Evolutionary conservation across 2,888 invertebrate species (phyloP).

Genomic region (Drosophila rellima): DNA sequence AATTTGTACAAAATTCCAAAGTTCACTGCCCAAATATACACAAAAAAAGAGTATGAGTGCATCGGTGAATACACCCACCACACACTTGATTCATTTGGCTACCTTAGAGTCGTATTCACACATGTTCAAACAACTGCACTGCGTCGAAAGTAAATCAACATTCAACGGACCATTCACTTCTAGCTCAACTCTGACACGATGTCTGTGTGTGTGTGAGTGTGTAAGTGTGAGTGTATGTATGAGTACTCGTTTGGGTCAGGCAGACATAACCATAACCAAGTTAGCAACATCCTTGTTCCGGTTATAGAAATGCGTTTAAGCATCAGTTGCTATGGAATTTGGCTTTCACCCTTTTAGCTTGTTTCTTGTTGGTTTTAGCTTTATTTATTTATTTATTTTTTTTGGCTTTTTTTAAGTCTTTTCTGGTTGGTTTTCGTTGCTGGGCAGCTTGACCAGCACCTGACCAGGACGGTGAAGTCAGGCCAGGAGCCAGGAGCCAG

Average conservation of each 20-base stretch:
- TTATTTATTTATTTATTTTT: background rate
- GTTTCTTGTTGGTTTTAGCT: slow-evolving; percentile 23
- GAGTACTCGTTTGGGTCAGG: slow-evolving; percentile 22
- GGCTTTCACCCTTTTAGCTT: slow-evolving; percentile 57
- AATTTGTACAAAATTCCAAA: too few relatives aligned
- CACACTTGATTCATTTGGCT: slow-evolving; percentile 17
- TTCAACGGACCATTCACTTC: slow-evolving; percentile 43
- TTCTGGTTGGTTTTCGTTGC: background rate
- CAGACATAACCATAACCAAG: slow-evolving; percentile 74
- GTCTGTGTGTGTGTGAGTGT: slow-evolving; percentile 9
- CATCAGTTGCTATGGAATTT: slow-evolving; percentile 68
- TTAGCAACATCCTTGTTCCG: slow-evolving; percentile 75
- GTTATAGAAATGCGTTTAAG: slow-evolving; percentile 76
- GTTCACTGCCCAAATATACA: background rate
- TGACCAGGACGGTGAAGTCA: slow-evolving; percentile 42
- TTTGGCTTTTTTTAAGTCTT: background rate
- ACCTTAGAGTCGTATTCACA: slow-evolving; percentile 23
- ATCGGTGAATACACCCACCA: slow-evolving; percentile 11
- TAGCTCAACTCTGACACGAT: slow-evolving; percentile 6
- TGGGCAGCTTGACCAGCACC: slow-evolving; percentile 33
- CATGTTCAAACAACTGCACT: slow-evolving; percentile 30
- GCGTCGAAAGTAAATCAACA: slow-evolving; percentile 45
- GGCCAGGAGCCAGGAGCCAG: slow-evolving; percentile 26
- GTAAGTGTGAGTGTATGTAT: slow-evolving; percentile 1
- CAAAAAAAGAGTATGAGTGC: background rate